Evolutionary conservation across 2,113 vertebrate species (phyloP), one percentile per base, ranked within the genome.

Genomic region (Leucosticte australis): DNA sequence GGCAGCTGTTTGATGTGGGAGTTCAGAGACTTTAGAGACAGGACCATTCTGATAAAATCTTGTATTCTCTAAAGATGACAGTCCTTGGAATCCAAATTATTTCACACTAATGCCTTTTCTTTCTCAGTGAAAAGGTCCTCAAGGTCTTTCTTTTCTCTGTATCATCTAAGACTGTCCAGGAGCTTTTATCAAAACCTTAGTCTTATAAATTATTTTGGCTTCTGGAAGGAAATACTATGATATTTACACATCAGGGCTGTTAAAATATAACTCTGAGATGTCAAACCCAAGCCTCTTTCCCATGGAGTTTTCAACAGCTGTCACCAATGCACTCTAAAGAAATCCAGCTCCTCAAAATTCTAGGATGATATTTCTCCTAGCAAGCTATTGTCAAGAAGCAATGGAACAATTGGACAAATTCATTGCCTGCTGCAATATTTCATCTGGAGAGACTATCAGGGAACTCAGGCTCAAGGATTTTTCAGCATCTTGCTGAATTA

Each of bases 371-470:
- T 81, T 70, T 84, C 46, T 81, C 14, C 13, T 50, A n/a, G 30
- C 39, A 76, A 87, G 42, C 31, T 26, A 13, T 67, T 77, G 75
- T 53, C 83, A 87, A 71, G 91, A 17, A 84, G 12, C 64, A 80
- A 37, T 19, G 44, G 22, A 65, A 3, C 20, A 9, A 35, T 30
- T 15, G 10, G 20, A 75, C 71, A 73, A 67, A 80, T 83, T 57
- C 85, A 69, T 49, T 87, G 39, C 33, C 44, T 74, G 39, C 23
- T 84, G 44, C 16, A 81, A 44, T 86, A 67, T 84, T 93, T 92
- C 20, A 49, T 74, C 86, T 62, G 26, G 42, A 71, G 69, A 46
- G 53, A 50, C 6, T 6, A 5, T 13, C 2, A 2, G 53, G 44
- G 53, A 92, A 30, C 37, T 50, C 80, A 73, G 16, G 10, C 56